phyloP scores from a whole-genome alignment of 2,113 vertebrate genomes.

The Siniperca chuatsi region DNA sequence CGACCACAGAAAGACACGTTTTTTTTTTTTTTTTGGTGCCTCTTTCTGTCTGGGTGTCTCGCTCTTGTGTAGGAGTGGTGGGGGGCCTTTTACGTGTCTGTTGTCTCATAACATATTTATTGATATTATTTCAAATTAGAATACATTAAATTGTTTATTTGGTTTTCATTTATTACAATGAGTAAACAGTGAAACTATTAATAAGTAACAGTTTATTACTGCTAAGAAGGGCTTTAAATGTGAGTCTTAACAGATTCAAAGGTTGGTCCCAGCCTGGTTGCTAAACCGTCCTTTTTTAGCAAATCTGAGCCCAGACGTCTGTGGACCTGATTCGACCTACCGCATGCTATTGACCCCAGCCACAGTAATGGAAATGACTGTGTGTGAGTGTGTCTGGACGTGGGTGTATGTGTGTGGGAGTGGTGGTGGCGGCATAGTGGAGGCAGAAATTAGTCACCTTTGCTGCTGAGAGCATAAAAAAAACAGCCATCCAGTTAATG shows the following conservation, averaged over 20 bases:
- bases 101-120: neutral
- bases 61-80: too few relatives aligned
- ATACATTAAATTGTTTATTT: neutral
- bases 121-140: neutral
- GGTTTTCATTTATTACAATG: neutral
- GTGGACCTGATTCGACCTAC: slow-evolving; percentile 53
- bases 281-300: slow-evolving; percentile 32
- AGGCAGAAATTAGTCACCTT: slow-evolving; percentile 51
- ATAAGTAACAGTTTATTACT: neutral
- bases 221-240: neutral
- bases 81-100: too few relatives aligned
- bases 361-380: slow-evolving; percentile 42
- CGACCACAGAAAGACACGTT: too few relatives aligned
- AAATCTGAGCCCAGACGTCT: slow-evolving; percentile 39
- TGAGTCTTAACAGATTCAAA: neutral
- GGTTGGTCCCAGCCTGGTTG: neutral
- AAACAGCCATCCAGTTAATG: slow-evolving; percentile 44
- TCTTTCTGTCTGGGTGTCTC: too few relatives aligned
- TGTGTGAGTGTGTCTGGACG: slow-evolving; percentile 23
- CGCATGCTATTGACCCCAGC: slow-evolving; percentile 49
- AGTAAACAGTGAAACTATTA: neutral
- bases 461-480: slow-evolving; percentile 21
- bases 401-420: slow-evolving; percentile 20
- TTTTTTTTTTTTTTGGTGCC: too few relatives aligned
- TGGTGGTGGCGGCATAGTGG: neutral